Percentiles rank a stretch among this genome's conserved stretches.
Conservation (phyloP, 2,888 invertebrate species). For the Cephus runcator region DNA sequence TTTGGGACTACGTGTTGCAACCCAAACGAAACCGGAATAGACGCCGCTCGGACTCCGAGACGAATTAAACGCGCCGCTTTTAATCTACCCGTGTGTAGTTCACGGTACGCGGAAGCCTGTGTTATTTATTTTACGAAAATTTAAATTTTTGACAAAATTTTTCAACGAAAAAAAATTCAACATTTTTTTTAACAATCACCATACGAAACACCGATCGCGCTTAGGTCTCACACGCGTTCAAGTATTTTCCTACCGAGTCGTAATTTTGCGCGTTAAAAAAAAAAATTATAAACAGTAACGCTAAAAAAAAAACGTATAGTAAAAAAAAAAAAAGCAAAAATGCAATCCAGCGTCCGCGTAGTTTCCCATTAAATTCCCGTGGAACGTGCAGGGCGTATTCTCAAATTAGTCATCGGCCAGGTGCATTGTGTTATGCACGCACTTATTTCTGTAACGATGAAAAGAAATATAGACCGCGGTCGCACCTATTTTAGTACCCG, state of each 20-base stretch:
- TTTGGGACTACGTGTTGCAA: constrained; percentile 50
- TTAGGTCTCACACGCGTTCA: not conserved
- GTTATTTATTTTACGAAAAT: not conserved
- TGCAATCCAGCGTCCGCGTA: not conserved
- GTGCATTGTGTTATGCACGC: not conserved
- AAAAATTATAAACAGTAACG: too few species aligned
- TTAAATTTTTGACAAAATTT: not conserved
- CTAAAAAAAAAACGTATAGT: too few species aligned
- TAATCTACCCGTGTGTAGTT: not conserved
- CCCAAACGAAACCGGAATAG: constrained; percentile 53
- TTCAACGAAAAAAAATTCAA: not conserved
- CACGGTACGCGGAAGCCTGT: too few species aligned
- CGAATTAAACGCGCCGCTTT: constrained; percentile 36
- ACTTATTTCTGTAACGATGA: constrained; percentile 1
- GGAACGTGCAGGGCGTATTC: not conserved
- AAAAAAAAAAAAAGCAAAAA: too few species aligned
- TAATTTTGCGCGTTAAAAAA: not conserved
- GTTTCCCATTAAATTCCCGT: not conserved
- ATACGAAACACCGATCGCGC: too few species aligned
- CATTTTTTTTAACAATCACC: not conserved
- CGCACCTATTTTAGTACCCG: constrained; percentile 6
- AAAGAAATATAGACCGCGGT: constrained; percentile 11
- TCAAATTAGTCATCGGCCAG: not conserved
- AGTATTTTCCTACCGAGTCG: not conserved
- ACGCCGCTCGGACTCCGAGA: constrained; percentile 29